phyloP scores from a whole-genome alignment of 2,888 invertebrate species.

The Tiliacea aurago region DNA sequence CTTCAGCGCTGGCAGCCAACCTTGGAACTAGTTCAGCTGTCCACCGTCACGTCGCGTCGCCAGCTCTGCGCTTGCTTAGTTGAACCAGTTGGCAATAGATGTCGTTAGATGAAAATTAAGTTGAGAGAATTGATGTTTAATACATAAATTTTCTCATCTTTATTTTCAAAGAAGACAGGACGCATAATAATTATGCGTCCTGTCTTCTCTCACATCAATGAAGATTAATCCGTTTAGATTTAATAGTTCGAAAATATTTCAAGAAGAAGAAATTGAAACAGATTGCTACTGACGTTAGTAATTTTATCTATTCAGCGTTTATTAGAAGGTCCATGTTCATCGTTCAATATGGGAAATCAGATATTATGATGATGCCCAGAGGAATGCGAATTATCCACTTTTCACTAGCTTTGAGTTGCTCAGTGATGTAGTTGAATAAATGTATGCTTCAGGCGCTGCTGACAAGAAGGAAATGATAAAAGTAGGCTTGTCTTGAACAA shows the following conservation, averaged over 20 bases:
- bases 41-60: conserved; percentile 11
- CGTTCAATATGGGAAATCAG: not conserved
- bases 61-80: conserved; percentile 37
- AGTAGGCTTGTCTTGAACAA: no score
- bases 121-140: not conserved
- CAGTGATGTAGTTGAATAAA: not conserved
- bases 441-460: no score
- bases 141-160: no score
- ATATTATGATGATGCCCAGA: not conserved
- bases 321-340: not conserved
- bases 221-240: not conserved
- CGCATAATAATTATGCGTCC: not conserved
- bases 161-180: no score
- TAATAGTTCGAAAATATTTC: not conserved
- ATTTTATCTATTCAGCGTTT: not conserved
- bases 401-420: not conserved
- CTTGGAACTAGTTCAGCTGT: conserved; percentile 28
- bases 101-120: conserved; percentile 62
- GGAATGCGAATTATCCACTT: not conserved
- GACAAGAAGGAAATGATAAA: no score
- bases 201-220: not conserved
- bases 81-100: conserved; percentile 65
- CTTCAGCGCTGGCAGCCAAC: conserved; percentile 11
- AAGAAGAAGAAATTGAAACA: not conserved
- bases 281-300: not conserved